Evolutionary conservation across 1,140 invertebrate genomes (phyloP), one percentile per base, ranked within the genome.

Genomic region (Drosophila oshimai): DNA sequence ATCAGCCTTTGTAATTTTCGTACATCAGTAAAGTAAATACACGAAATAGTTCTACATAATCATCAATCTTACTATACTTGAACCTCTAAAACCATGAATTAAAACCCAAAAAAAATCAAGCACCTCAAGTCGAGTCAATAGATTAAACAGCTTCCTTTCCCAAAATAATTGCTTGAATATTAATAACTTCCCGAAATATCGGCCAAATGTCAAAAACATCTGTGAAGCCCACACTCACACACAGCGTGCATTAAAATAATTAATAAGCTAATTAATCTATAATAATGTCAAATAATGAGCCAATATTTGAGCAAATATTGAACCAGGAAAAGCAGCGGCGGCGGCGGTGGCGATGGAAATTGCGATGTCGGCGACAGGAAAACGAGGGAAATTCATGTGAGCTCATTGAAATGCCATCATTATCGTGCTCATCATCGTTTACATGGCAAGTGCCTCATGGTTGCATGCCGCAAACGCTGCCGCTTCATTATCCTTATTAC

Each of bases 401-500:
- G 61, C 62, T 60, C 74, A 86, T 79, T 79, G 74, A 86, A 77
- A 74, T 77, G 69, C 76, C 81, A 81, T 87, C 81, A 87, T 87
- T 87, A 87, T 87, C 62, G 64, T 80, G 81, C 81, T 77, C 81
- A 86, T 77, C 81, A 84, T 78, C 74, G 79, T 84, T 84, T 78
- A 73, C 76, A 72, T 72, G 75, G 80, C 72, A 81, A 81, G 77
- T 81, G 61, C 73, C 72, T 18, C 50, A 74, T 60, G 61, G 71
- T 75, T 69, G 50, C 73, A 83, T 83, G 74, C 73, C 79, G 71
- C 46, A 68, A 47, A 65, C 37, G 60, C 68, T 87, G 81, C 81
- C 78, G 81, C 81, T 87, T 87, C 81, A 87, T 87, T 87, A 87
- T 87, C 76, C 81, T 81, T 81, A 87, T 87, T 87, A 87, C 81